Evolutionary conservation across 2,113 vertebrate species (phyloP), one percentile per base, ranked within the genome.

Genomic region (Bufo gargarizans): DNA sequence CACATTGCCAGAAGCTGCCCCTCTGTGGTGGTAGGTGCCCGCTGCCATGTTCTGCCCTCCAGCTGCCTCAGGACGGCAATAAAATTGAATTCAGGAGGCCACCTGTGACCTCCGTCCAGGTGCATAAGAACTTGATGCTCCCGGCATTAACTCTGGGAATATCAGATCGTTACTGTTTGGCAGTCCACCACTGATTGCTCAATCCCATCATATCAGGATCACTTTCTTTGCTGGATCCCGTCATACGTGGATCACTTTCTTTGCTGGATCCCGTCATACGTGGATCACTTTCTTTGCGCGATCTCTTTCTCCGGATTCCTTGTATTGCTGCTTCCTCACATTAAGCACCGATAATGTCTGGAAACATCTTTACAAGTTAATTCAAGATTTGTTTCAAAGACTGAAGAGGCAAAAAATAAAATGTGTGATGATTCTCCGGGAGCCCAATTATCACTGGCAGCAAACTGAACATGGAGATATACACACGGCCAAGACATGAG

Each of bases 391-490:
- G 14, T n/a, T 45, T 77, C 7, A 76, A 20, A 76, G 47, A 50
- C 14, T 20, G 77, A 86, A 83, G 79, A 88, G 92, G 90, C 91
- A 93, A 89, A 1, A 50, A 91, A 71, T 91, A 93, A 90, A 85
- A 74, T 0, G n/a, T 83, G 87, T 93, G 71, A 63, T 93, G 4
- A 59, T 89, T 85, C 92, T 93, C 93, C 93, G 86, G 82, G 86
- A 90, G 90, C 92, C 88, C 90, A 90, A 92, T 93, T 92, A 94
- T 91, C 89, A 91, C 74, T 84, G 90, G 86, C 94, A 90, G 90
- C 88, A 92, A 92, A 93, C 90, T 84, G 74, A 90, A 93, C 93
- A 94, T 94, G 90, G 89, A 92, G 94, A 94, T 93, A 93, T 92
- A 93, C 90, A 74, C 12, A 2, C 0, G 90, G 91, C 90, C 92